Evolutionary conservation across 2,797 vertebrate species (phyloP).

Genomic region (Myotis vivesi): DNA sequence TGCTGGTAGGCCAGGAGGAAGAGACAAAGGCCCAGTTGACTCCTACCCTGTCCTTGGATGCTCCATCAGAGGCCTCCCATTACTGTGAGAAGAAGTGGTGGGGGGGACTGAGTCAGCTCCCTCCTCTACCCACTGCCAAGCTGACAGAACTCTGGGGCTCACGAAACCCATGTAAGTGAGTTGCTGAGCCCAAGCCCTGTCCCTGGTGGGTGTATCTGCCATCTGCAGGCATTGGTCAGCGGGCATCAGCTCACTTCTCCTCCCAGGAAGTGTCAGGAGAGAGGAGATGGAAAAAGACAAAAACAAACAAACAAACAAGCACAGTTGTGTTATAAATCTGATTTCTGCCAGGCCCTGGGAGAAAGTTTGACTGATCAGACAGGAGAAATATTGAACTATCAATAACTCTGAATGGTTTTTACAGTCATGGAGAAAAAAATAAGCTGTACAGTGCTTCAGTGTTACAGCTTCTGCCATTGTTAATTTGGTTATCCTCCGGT

Average conservation of each 20-base stretch:
- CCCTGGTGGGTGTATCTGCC: background rate
- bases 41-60: background rate
- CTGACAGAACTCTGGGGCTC: background rate
- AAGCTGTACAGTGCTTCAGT: accelerated
- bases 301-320: background rate
- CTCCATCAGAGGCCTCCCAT: background rate
- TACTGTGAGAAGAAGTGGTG: background rate
- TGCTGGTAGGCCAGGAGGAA: background rate
- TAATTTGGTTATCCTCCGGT: background rate
- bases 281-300: background rate
- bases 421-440: background rate
- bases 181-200: background rate
- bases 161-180: background rate
- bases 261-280: background rate
- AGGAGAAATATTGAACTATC: background rate
- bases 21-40: background rate
- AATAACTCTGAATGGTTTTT: background rate
- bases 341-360: background rate
- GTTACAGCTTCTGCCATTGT: background rate
- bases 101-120: background rate
- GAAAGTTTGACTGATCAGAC: background rate
- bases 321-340: background rate
- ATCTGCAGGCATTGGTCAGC: background rate
- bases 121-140: background rate
- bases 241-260: background rate